phyloP scores from a whole-genome alignment of 2,797 vertebrate species.

The Labroides dimidiatus region DNA sequence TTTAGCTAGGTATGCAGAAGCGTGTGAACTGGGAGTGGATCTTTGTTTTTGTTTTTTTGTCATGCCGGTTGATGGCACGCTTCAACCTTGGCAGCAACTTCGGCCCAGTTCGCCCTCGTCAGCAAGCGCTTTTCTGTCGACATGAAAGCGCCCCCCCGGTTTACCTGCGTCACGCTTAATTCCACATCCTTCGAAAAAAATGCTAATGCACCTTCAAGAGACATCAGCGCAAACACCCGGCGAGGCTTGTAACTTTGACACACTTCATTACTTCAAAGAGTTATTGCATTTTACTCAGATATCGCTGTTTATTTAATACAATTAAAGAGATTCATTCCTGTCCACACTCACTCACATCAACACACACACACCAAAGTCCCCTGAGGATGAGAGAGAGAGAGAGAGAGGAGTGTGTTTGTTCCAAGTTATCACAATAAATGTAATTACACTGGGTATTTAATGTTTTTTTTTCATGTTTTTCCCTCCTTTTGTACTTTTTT shows the following conservation, averaged over 20 bases:
- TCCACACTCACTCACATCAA: not conserved
- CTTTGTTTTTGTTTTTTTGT: not conserved
- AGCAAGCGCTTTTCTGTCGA: slow-evolving; percentile 20
- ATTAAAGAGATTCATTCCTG: slow-evolving; percentile 54
- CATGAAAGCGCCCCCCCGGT: slow-evolving; percentile 25
- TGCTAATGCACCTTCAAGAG: slow-evolving; percentile 8
- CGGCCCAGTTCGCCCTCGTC: slow-evolving; percentile 40
- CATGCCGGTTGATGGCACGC: not conserved
- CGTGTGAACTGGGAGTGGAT: not conserved
- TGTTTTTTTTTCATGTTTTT: slow-evolving; percentile 46
- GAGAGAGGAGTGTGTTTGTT: slow-evolving; percentile 47
- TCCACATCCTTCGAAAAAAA: not conserved
- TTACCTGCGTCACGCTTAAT: slow-evolving; percentile 10
- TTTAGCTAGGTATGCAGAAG: slow-evolving; percentile 11
- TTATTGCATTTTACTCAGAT: slow-evolving; percentile 22
- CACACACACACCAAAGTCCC: slow-evolving; percentile 31
- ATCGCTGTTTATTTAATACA: slow-evolving; percentile 55
- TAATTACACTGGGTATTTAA: slow-evolving; percentile 75
- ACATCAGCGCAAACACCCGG: slow-evolving; percentile 26
- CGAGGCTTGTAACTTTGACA: slow-evolving; percentile 29
- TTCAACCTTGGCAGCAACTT: slow-evolving; percentile 31
- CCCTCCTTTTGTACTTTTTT: slow-evolving; percentile 54
- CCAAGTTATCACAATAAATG: slow-evolving; percentile 69
- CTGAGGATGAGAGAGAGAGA: slow-evolving; percentile 25
- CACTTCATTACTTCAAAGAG: slow-evolving; percentile 47